Base-by-base conservation (phyloP, 2,888 invertebrate species). In the Fissipunctia ypsillon region DNA sequence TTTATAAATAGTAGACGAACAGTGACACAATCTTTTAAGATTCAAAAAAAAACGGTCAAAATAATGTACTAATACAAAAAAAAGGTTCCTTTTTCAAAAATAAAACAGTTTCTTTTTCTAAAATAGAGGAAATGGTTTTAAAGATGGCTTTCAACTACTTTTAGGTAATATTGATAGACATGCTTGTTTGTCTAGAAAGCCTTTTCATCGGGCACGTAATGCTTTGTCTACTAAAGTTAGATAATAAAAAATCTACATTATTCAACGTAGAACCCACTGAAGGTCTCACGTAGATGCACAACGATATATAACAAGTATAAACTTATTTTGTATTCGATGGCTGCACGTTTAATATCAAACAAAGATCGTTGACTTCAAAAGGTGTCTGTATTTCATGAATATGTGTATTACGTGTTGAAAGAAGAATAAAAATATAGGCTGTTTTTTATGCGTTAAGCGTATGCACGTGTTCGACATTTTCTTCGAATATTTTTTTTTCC, bases 211-310 rank as follows among this genome's bases (percentile, higher is more conserved):
- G 59, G 59, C 84, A 84, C 84, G 78, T 84, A 83, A 75, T 75
- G 72, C 87, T 89, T 89, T 88, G 85, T 86, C 69, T 73, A 72
- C 65, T 38, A 35, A 56, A 76, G 80, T 89, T 84, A 86, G 84
- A 87, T 89, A 88, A 89, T 84, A 85, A 83, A 80, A 71, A 78
- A 73, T 61, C 59, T 81, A 81, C 84, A 86, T 88, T 87, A 90
- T 91, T 90, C 88, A 87, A 88, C 83, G 78, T 84, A 82, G 73
- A 85, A 73, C 63, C 79, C 56, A 61, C n/a, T 77, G 88, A 90
- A 91, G 91, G 91, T 71, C 89, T 81, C 80, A 78, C 76, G 78
- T 85, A 79, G 74, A 56, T 76, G 35, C 45, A 78, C 59, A 61
- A 77, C 70, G 77, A 81, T 80, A 78, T 79, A 76, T 80, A 72